Evolutionary conservation across 37 sponge, comb jelly and placozoan genomes (phyloP), one percentile per base, ranked within the genome.

Genomic region (Agelas oroides): DNA sequence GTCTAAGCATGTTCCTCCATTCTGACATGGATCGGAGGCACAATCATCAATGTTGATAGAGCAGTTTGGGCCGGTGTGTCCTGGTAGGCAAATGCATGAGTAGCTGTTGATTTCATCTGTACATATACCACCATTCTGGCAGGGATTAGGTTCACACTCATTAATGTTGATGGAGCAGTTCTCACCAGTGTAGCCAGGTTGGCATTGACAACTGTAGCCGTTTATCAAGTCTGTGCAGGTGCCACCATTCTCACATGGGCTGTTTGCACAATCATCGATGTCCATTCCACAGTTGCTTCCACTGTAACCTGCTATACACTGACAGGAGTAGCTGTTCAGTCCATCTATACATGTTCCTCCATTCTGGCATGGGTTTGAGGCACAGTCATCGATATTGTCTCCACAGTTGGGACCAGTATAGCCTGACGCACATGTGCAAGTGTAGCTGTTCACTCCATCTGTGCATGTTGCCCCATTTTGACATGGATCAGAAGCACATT

Each of bases 111-210:
- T 61, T 46, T 34, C 81, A 88, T 88, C 82, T 32, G 68, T 17
- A 41, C 88, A 88, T 5, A 38, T 88, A 28, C 82, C 81, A 32
- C 88, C 88, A 84, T 89, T 89, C 39, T 75, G 38, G 70, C 90
- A 89, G n/a, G 90, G 90, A 17, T 84, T 32, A 0, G 90, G 57
- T 2, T 11, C 60, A 59, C 90, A 89, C 36, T 68, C 84, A 60
- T 89, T 64, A 37, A 89, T 89, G 36, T 54, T 36, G 28, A 62
- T 76, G 20, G 65, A 56, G 37, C 90, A 89, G 60, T 70, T 35
- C 2, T 37, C 59, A 14, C 79, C 84, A 31, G 79, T 89, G 65
- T 54, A 83, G 2, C 90, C 90, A 73, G 74, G 61, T 3, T 28
- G 23, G 61, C 89, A 88, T 54, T 38, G 30, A 30, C 88, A 88